Percentiles rank a stretch among this genome's conserved stretches.
Evolutionary conservation across 2,888 invertebrate genomes (phyloP).

Genomic region (Harpagoxenus sublaevis): DNA sequence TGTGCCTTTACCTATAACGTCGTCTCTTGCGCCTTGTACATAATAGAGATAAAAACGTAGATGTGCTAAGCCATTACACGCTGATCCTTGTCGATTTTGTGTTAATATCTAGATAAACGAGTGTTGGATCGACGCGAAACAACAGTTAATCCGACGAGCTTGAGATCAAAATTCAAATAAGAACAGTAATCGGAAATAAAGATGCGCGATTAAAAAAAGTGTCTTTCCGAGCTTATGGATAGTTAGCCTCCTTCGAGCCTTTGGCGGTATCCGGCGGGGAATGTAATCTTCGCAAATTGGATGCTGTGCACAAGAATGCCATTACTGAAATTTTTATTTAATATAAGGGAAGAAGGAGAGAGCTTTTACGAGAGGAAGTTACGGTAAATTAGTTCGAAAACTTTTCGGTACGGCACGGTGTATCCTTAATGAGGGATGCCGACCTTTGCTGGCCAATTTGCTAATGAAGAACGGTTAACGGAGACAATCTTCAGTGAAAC

Average conservation of each 20-base stretch:
- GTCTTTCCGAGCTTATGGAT: neutral
- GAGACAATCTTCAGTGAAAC: conserved; percentile 68
- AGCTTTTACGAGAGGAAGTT: conserved; percentile 55
- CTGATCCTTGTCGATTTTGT: neutral
- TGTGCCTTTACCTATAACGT: conserved; percentile 32
- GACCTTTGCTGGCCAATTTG: conserved; percentile 64
- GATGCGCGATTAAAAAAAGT: conserved; percentile 6
- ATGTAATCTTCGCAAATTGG: conserved; percentile 39
- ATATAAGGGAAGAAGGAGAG: conserved; percentile 30
- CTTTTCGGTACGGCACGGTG: conserved; percentile 62
- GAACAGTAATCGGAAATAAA: neutral
- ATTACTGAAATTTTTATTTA: conserved; percentile 55
- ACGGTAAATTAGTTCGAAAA: conserved; percentile 72
- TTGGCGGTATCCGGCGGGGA: neutral
- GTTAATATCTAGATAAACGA: neutral
- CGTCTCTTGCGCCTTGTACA: conserved; percentile 29
- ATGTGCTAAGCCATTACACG: neutral
- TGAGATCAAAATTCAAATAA: neutral
- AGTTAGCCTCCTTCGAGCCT: conserved; percentile 7
- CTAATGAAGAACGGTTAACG: conserved; percentile 72
- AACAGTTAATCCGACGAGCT: neutral
- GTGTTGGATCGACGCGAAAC: neutral
- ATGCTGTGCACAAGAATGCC: conserved; percentile 18
- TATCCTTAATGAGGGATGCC: conserved; percentile 66
- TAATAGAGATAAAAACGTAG: conserved; percentile 33